Base-by-base conservation (phyloP, 2,888 invertebrate species). In the Coenonympha arcania region DNA sequence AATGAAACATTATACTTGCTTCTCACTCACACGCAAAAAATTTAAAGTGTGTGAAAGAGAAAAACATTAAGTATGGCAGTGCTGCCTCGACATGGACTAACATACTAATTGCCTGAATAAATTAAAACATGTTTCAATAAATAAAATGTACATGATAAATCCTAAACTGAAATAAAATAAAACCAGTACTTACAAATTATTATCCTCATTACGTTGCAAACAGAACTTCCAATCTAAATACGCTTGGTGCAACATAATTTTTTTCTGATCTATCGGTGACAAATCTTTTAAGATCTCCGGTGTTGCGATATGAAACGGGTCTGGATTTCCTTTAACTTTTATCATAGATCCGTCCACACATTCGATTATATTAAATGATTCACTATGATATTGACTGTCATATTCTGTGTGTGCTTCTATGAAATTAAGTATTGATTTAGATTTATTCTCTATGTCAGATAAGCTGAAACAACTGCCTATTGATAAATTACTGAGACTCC, bases 121-220 rank as follows among this genome's bases (percentile, higher is more conserved):
- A n/a, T n/a, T n/a, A n/a, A n/a, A n/a, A n/a, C n/a, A n/a, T n/a
- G n/a, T n/a, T n/a, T n/a, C n/a, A n/a, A n/a, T n/a, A n/a, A n/a
- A n/a, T n/a, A n/a, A n/a, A n/a, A n/a, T n/a, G n/a, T n/a, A n/a
- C n/a, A n/a, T n/a, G n/a, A n/a, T n/a, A n/a, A n/a, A n/a, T n/a
- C n/a, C n/a, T n/a, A n/a, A n/a, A n/a, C n/a, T n/a, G n/a, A n/a
- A n/a, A n/a, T n/a, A n/a, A n/a, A n/a, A n/a, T n/a, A n/a, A n/a
- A n/a, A n/a, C n/a, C n/a, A n/a, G n/a, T 15, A 82, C 85, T 83
- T 56, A 85, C 85, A 82, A 60, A 57, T 78, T 68, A 0, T 69
- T 67, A 28, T 79, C 73, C n/a, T 71, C 68, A 48, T 83, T 73
- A 0, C 18, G 26, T 3, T 58, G 57, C 18, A 76, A 39, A 19